Base-by-base conservation (phyloP, 2,888 invertebrate species). In the Caenorhabditis sp. region DNA sequence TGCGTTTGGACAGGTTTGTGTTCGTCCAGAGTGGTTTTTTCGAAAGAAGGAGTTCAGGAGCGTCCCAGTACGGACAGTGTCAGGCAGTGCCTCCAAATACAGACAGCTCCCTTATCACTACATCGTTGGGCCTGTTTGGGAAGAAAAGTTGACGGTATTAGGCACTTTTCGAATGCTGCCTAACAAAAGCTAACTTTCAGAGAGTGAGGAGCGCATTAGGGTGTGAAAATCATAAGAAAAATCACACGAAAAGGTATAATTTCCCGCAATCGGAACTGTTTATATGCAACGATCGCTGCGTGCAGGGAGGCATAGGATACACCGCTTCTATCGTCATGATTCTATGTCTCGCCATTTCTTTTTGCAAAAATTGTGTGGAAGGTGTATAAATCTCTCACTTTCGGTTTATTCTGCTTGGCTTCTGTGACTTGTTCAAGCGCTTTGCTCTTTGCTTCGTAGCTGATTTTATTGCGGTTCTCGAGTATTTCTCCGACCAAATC, bases 401-500 rank as follows among this genome's bases (percentile, higher is more conserved):
- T 71, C 15, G 32, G 37, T 50, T 35, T 53, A 11, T 53, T 50
- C 58, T 63, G 58, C 9, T 32, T 52, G 11, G 43, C 58, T 15
- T 37, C 45, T 48, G 62, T 58, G 1, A 20, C 48, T 13, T 27
- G 35, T 32, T 48, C 65, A 46, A 71, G 20, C n/a, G n/a, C 50
- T n/a, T 27, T 62, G 35, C 32, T 62, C 53, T 70, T 58, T 8
- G 79, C 26, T 37, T 79, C 81, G 32, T 70, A 65, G 17, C 66
- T 50, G 15, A 83, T 73, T 20, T 52, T 50, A 24, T 79, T 52
- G 30, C 94, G 91, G 83, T 93, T 92, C 58, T 92, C 91, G 27
- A 95, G 89, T 73, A 95, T 89, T 39, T 91, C 91, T 72, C 92
- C 92, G 27, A 94, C 93, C 70, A 94, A 91, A 87, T 94, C 94